Percentiles rank a stretch among this genome's conserved stretches.
These are phyloP conservation scores for Phortica okadai DNA, from an alignment of 2,888 invertebrate species.

Conservation along the genomic window DNA sequence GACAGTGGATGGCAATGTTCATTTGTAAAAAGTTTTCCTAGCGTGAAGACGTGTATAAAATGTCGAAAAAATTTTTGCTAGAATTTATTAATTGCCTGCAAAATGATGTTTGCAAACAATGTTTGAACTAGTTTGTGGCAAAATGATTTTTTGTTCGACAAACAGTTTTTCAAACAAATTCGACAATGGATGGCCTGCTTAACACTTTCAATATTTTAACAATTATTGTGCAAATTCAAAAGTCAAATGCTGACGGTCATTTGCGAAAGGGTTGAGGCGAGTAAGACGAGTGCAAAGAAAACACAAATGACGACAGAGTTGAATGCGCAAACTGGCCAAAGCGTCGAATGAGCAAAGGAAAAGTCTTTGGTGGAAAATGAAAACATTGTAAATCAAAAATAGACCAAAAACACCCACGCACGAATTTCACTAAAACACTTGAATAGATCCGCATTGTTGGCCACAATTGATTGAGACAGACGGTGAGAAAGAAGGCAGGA, in stretches of 20 bases:
- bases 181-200: too few species aligned
- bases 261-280: neutral
- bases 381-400: constrained; percentile 51
- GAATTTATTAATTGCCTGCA: too few species aligned
- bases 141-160: too few species aligned
- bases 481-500: neutral
- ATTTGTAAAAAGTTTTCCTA: too few species aligned
- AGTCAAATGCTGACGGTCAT: constrained; percentile 22
- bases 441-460: constrained; percentile 41
- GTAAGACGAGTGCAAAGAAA: neutral
- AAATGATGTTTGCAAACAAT: too few species aligned
- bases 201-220: neutral
- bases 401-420: constrained; percentile 54
- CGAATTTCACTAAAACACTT: constrained; percentile 50
- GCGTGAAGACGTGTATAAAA: too few species aligned
- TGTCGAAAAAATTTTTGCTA: too few species aligned
- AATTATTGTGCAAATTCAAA: constrained; percentile 14
- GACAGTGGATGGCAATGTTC: too few species aligned
- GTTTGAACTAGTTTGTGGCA: too few species aligned
- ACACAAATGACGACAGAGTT: constrained; percentile 35
- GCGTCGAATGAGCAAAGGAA: constrained; percentile 47
- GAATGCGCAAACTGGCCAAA: neutral
- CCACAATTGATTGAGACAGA: neutral
- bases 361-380: constrained; percentile 31
- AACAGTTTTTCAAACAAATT: too few species aligned